Conservation (phyloP, 1,140 invertebrate genomes). For the Drosophila pachea region DNA sequence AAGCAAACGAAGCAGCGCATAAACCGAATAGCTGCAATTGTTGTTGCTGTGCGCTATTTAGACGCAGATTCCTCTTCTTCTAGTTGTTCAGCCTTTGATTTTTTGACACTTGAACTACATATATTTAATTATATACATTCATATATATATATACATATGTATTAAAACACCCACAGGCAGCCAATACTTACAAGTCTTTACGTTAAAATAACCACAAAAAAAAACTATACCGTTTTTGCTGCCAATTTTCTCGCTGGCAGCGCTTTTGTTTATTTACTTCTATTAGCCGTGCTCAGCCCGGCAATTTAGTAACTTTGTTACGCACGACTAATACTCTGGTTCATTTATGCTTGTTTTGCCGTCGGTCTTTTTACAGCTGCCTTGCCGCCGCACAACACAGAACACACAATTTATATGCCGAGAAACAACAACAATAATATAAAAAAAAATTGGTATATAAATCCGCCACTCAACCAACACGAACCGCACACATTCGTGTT, state of each 20-base stretch:
- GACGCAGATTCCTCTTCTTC: constrained; percentile 29
- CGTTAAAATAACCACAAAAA: constrained; percentile 2
- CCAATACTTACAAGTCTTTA: constrained; percentile 11
- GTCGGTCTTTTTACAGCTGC: constrained; percentile 51
- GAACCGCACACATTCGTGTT: constrained; percentile 31
- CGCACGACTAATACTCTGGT: constrained; percentile 33
- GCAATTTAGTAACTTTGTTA: constrained; percentile 35
- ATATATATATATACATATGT: constrained; percentile 3
- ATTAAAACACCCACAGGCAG: neutral
- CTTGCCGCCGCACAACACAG: neutral
- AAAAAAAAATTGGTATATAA: neutral
- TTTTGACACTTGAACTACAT: constrained; percentile 58
- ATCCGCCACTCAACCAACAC: neutral
- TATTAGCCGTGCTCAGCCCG: constrained; percentile 23
- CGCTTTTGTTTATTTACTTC: constrained; percentile 50
- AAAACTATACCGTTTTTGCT: constrained; percentile 14
- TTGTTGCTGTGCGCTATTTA: constrained; percentile 56
- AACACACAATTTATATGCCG: too few species aligned
- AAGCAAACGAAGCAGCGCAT: constrained; percentile 44
- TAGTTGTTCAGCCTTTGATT: constrained; percentile 16
- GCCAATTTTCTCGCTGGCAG: constrained; percentile 17
- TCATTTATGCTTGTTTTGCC: constrained; percentile 49
- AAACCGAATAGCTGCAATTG: constrained; percentile 64
- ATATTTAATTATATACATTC: constrained; percentile 31
- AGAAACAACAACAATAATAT: too few species aligned